These are phyloP conservation scores for Sakesphorus luctuosus DNA, from an alignment of 2,113 vertebrate species.

Conservation along the genomic window DNA sequence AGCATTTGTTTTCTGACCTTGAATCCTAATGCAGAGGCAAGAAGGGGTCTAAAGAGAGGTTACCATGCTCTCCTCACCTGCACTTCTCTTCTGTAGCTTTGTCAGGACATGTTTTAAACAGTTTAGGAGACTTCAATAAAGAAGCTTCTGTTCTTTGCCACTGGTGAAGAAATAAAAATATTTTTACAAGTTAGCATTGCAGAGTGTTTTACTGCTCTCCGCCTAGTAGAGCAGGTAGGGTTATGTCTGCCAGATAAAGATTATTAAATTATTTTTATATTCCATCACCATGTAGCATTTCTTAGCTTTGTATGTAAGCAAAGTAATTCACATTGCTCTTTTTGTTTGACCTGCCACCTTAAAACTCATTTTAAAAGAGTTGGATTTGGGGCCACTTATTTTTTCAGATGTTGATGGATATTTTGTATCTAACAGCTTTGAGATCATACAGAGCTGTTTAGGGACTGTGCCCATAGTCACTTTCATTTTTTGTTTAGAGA, in stretches of 20 bases:
- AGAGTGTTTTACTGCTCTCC: not conserved
- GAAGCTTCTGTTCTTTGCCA: slow-evolving; percentile 19
- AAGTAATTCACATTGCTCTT: not conserved
- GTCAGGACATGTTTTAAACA: not conserved
- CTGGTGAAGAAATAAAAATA: slow-evolving; percentile 27
- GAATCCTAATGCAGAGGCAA: not conserved
- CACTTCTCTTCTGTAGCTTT: not conserved
- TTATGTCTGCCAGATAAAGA: slow-evolving; percentile 4
- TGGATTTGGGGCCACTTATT: not conserved
- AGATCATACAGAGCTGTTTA: not conserved
- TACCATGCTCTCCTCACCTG: not conserved
- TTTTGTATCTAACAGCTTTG: slow-evolving; percentile 5
- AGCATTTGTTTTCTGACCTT: not conserved
- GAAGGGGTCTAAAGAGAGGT: not conserved
- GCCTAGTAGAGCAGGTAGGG: slow-evolving; percentile 5
- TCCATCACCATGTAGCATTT: not conserved
- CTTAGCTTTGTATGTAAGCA: not conserved
- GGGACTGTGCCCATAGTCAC: not conserved
- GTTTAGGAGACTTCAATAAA: slow-evolving; percentile 20
- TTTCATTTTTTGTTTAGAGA: not conserved
- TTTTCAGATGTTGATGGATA: not conserved
- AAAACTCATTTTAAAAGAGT: not conserved
- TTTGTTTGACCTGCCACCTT: not conserved
- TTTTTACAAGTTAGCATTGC: slow-evolving; percentile 24
- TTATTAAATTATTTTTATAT: slow-evolving; percentile 26